Evolutionary conservation across 2,113 vertebrate genomes (phyloP).

Genomic region (Agapornis roseicollis): DNA sequence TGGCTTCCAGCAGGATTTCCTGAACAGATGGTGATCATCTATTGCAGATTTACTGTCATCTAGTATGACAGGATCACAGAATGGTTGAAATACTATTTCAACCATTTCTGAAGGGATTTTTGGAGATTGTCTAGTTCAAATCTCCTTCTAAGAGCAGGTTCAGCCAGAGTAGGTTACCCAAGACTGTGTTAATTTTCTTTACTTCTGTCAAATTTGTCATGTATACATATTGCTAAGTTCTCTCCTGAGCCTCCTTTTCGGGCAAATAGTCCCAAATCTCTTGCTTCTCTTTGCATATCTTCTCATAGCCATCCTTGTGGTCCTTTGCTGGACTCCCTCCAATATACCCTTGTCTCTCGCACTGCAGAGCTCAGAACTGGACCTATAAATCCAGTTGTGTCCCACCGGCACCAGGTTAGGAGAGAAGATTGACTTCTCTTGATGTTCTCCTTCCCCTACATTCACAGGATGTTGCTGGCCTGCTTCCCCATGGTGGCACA

Average conservation of each 20-base stretch:
- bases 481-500: neutral
- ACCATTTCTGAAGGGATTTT: neutral
- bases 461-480: neutral
- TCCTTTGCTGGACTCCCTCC: neutral
- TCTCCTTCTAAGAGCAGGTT: neutral
- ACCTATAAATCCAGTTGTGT: neutral
- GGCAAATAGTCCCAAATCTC: neutral
- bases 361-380: neutral
- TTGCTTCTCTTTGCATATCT: neutral
- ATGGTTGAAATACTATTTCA: neutral
- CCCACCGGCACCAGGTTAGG: accelerated
- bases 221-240: neutral
- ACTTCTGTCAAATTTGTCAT: neutral
- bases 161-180: neutral
- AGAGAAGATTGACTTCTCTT: accelerated
- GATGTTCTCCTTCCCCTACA: neutral
- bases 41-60: too few relatives aligned
- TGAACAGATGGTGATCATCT: neutral
- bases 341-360: neutral
- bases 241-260: neutral
- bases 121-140: neutral
- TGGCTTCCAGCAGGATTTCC: neutral
- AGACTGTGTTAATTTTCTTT: neutral
- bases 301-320: neutral
- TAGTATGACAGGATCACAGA: neutral